A percentile compares a stretch with the other conserved stretches of the same genome.
These are phyloP conservation scores for Myotis pilosus DNA, from an alignment of 2,797 vertebrate genomes.

Conservation along the genomic window DNA sequence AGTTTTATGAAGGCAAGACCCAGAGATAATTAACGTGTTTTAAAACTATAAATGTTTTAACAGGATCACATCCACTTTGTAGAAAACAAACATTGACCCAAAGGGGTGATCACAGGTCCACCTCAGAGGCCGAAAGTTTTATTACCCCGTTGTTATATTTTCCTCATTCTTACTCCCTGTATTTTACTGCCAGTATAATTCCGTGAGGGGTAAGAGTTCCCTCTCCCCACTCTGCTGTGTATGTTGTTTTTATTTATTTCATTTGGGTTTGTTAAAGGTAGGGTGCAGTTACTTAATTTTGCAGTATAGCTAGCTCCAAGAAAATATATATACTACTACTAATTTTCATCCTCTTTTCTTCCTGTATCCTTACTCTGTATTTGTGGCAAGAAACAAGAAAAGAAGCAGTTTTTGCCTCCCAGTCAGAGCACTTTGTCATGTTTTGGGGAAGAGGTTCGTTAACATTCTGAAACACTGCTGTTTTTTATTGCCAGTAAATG, in stretches of 20 bases:
- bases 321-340: neutral
- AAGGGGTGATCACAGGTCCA: neutral
- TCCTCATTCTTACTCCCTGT: neutral
- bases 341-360: neutral
- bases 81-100: neutral
- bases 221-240: neutral
- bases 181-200: neutral
- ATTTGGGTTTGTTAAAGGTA: neutral
- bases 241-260: neutral
- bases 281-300: neutral
- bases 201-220: neutral
- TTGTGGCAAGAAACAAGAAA: neutral
- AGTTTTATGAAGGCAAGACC: neutral
- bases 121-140: neutral
- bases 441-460: constrained; percentile 70
- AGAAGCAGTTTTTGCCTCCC: neutral
- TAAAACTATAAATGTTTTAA: constrained; percentile 9
- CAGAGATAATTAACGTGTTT: constrained; percentile 17
- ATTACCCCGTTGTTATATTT: neutral
- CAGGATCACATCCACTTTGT: neutral
- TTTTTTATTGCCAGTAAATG: constrained; percentile 74
- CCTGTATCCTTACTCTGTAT: neutral
- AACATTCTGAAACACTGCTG: constrained; percentile 63
- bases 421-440: constrained; percentile 50
- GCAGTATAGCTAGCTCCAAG: neutral